Percentiles rank a stretch among this genome's conserved stretches.
Conservation (phyloP, 2,113 vertebrate species). For the Cebidichthys violaceus region DNA sequence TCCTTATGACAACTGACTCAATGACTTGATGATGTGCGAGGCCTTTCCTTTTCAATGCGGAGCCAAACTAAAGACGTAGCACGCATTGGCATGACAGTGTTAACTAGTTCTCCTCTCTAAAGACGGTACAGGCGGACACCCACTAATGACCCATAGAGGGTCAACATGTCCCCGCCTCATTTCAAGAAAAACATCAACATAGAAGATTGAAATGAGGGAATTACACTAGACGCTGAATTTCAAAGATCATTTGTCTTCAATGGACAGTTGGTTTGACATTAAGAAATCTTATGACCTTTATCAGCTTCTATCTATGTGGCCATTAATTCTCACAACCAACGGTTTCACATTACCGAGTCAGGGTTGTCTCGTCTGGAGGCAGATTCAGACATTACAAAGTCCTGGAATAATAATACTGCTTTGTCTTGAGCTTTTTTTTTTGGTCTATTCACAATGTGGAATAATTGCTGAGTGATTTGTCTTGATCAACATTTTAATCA, state of each 20-base stretch:
- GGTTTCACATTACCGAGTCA: conserved; percentile 16
- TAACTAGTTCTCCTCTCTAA: conserved; percentile 6
- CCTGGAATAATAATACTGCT: background rate
- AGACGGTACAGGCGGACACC: background rate
- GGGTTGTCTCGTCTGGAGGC: background rate
- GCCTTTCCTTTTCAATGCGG: conserved; percentile 1
- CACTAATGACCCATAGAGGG: background rate
- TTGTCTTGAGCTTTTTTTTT: background rate
- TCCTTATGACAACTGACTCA: background rate
- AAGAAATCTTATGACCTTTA: conserved; percentile 39
- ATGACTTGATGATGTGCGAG: conserved; percentile 35
- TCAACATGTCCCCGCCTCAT: background rate
- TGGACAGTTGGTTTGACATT: conserved; percentile 18
- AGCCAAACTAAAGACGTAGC: conserved; percentile 1
- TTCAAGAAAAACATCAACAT: background rate
- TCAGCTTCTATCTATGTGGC: conserved; percentile 16
- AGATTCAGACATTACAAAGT: conserved; percentile 13
- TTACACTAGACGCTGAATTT: conserved; percentile 1
- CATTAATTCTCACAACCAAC: conserved; percentile 35
- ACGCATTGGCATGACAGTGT: background rate
- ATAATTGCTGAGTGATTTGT: conserved; percentile 43
- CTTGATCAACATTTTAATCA: conserved; percentile 51
- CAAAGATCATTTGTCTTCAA: conserved; percentile 24
- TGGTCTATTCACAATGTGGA: background rate
- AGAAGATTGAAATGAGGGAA: background rate